Evolutionary conservation across 2,113 vertebrate species (phyloP), one percentile per base, ranked within the genome.

Genomic region (Carassius carassius): DNA sequence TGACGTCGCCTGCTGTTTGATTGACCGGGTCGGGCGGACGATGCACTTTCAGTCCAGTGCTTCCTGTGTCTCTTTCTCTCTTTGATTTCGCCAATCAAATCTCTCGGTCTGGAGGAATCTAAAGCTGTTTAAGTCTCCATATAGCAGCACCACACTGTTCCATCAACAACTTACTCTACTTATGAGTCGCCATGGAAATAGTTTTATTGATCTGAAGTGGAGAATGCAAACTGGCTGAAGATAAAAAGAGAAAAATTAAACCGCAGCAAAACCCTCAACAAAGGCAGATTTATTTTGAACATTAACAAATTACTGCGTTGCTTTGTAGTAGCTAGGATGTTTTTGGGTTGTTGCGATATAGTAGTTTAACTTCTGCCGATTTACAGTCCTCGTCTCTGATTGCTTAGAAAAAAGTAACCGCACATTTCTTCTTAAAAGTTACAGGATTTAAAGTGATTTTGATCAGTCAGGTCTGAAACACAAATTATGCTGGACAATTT

Each of bases 21-120:
- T 75, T 80, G 86, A 84, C 78, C 12, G 80, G 81, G 80, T 78
- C 35, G 16, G 44, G 47, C n/a, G 9, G 78, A 82, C 56, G 21
- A 16, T 23, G 11, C 51, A 21, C 60, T 69, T 72, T 78, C 41
- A 47, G 72, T 70, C 78, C 72, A 60, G 10, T 73, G 17, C 51
- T 63, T 44, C 6, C 32, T 25, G 47, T 69, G 65, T 77, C 51
- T 58, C n/a, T 7, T 51, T 63, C 41, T 37, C 7, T 23, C n/a
- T n/a, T n/a, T n/a, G n/a, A n/a, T n/a, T 56, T 21, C n/a, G 44
- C 49, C 60, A 19, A 25, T 51, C 41, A 21, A 12, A 62, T 51
- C 17, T 41, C 49, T 60, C 21, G 47, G n/a, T 60, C 49, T 16
- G 32, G 21, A 23, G 63, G 32, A 62, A 32, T 23, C n/a, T 76